Evolutionary conservation across 2,888 invertebrate species (phyloP), one percentile per base, ranked within the genome.

Genomic region (Cylloceria caligata): DNA sequence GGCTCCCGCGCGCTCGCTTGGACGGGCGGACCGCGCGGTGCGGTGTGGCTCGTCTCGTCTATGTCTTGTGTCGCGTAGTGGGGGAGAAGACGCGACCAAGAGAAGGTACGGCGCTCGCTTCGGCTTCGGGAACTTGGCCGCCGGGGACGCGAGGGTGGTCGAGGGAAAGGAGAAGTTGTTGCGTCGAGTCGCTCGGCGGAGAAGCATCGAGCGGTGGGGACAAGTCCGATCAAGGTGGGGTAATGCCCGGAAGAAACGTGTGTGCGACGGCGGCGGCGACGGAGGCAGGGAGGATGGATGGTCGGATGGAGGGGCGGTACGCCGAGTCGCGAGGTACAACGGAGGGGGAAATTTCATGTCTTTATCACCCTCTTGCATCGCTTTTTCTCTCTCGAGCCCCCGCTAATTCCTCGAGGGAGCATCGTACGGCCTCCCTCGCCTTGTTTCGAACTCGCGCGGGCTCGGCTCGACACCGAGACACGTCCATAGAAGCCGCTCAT

Each of bases 21-120:
- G 30, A 81, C 84, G 84, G 77, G 84, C 80, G 57, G 55, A 72
- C 57, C 80, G 76, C 68, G 79, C 62, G 60, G 79, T 16, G 60
- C 62, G 72, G 13, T 13, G 62, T 27, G 52, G 49, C n/a, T 36
- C 13, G 34, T 47, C 34, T 65, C 45, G 45, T 27, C 16, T 24
- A 45, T 65, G 24, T 19, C 30, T 47, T 39, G 30, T 74, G 45
- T 30, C 34, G 42, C 9, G 60, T 36, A 19, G 57, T 60, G 74
- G 67, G 80, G 81, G 81, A 74, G 77, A 57, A 73, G 82, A 71
- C 77, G 71, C 82, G 86, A 83, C 76, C 85, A 76, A 83, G 83
- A 68, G 71, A 71, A 68, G 76, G 45, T 49, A 52, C 72, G 62
- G 73, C 55, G 52, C n/a, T 65, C 55, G 47, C 64, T 13, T 19